Percentiles rank a stretch among this genome's conserved stretches.
These are phyloP conservation scores for Drosophila macrospina DNA, from an alignment of 2,888 invertebrate genomes.

Conservation along the genomic window DNA sequence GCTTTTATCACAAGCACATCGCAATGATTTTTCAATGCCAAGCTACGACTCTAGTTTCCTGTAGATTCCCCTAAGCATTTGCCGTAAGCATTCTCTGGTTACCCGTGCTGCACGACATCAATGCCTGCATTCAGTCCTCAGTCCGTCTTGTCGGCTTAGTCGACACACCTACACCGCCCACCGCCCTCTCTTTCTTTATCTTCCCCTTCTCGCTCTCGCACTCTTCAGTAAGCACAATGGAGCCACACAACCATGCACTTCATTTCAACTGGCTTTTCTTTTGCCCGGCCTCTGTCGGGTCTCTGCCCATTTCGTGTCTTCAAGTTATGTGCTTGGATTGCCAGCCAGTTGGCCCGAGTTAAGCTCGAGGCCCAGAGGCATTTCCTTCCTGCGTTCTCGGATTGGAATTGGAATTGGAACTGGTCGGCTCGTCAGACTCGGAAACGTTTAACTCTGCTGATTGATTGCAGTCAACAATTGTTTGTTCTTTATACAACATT, in stretches of 20 bases:
- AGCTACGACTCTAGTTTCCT: conserved; percentile 53
- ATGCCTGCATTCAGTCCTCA: too few species aligned
- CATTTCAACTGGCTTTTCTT: conserved; percentile 71
- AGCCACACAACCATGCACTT: conserved; percentile 71
- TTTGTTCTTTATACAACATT: conserved; percentile 79
- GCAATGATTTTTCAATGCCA: conserved; percentile 78
- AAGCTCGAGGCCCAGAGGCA: conserved; percentile 57
- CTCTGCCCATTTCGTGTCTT: conserved; percentile 69
- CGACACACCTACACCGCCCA: conserved; percentile 23
- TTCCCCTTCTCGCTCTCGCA: too few species aligned
- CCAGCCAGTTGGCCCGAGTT: conserved; percentile 34
- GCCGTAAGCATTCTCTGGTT: conserved; percentile 36
- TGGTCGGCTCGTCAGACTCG: conserved; percentile 36
- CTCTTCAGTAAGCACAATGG: conserved; percentile 39
- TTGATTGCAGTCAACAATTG: conserved; percentile 82
- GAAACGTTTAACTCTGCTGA: conserved; percentile 80
- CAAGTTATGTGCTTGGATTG: conserved; percentile 54
- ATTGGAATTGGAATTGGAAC: conserved; percentile 10
- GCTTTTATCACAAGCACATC: conserved; percentile 2
- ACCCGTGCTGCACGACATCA: conserved; percentile 11
- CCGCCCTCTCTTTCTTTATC: not conserved
- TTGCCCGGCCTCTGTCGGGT: not conserved
- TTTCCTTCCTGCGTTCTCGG: conserved; percentile 73
- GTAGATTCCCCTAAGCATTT: conserved; percentile 31
- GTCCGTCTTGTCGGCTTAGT: conserved; percentile 76